Percentiles rank a stretch among this genome's conserved stretches.
These are phyloP conservation scores for Drosophila sordidula DNA, from an alignment of 2,888 invertebrate genomes.

Conservation along the genomic window DNA sequence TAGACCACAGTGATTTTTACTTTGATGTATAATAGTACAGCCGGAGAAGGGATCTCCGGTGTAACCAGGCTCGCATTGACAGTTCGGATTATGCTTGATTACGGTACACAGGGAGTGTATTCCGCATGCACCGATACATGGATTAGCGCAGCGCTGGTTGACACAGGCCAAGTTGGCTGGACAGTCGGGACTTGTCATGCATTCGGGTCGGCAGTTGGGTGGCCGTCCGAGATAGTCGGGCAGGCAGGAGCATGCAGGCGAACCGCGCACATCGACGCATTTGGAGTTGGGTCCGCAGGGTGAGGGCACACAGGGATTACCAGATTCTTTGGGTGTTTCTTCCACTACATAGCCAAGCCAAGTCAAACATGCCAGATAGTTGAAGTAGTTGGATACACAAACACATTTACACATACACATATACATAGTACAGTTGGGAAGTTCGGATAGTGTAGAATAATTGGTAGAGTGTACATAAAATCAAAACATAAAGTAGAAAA, in stretches of 20 bases:
- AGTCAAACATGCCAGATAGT: conserved; percentile 52
- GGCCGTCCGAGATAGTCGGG: conserved; percentile 92
- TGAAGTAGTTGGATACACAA: conserved; percentile 56
- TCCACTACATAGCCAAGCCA: conserved; percentile 83
- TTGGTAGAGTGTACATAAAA: conserved; percentile 68
- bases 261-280: conserved; percentile 90
- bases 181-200: conserved; percentile 91
- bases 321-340: conserved; percentile 86
- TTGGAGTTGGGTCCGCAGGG: conserved; percentile 94
- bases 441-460: conserved; percentile 66
- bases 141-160: conserved; percentile 91
- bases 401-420: conserved; percentile 66
- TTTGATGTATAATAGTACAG: conserved; percentile 87
- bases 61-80: conserved; percentile 90
- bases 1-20: conserved; percentile 69
- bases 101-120: conserved; percentile 90
- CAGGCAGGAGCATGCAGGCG: conserved; percentile 93
- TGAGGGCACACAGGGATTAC: conserved; percentile 92
- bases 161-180: conserved; percentile 91
- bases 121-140: conserved; percentile 92
- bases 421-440: conserved; percentile 62
- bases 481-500: conserved; percentile 63
- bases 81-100: conserved; percentile 91
- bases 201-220: conserved; percentile 93
- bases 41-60: conserved; percentile 92